A percentile compares a stretch with the other conserved stretches of the same genome.
phyloP scores from a whole-genome alignment of 2,888 invertebrate genomes.

The Adelphocoris suturalis region DNA sequence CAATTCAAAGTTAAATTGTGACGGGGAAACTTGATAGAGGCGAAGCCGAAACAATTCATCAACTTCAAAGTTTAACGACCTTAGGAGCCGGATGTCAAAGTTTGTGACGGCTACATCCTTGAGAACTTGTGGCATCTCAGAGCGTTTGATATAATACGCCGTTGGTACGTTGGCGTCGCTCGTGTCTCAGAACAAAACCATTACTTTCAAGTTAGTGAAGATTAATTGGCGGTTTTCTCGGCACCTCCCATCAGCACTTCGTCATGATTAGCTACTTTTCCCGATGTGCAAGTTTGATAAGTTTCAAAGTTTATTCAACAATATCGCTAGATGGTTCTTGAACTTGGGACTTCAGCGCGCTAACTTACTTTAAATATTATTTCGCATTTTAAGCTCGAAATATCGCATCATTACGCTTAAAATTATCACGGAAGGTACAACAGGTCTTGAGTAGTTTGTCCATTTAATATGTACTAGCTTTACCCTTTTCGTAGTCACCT shows the following conservation, averaged over 20 bases:
- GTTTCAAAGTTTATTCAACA: neutral
- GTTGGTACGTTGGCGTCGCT: neutral
- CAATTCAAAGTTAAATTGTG: too few species aligned
- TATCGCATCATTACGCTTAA: too few species aligned
- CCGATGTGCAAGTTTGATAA: neutral
- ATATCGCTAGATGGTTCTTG: neutral
- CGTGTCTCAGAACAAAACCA: slow-evolving; percentile 14
- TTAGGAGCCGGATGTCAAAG: slow-evolving; percentile 22
- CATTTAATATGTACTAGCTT: too few species aligned
- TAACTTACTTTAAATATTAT: too few species aligned
- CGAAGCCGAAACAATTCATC: neutral
- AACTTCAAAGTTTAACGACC: slow-evolving; percentile 3
- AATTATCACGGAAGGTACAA: too few species aligned
- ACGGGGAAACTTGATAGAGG: too few species aligned
- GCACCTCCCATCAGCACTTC: slow-evolving; percentile 30
- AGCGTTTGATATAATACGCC: slow-evolving; percentile 10
- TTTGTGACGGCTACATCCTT: slow-evolving; percentile 47
- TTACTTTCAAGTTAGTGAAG: slow-evolving; percentile 22
- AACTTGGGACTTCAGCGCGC: neutral
- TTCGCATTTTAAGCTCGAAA: too few species aligned
- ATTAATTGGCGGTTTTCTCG: slow-evolving; percentile 41
- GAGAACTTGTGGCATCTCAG: slow-evolving; percentile 12
- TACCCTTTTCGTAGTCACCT: too few species aligned
- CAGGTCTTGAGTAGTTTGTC: too few species aligned
- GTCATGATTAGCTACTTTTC: slow-evolving; percentile 34